Percentiles rank a stretch among this genome's conserved stretches.
phyloP scores from a whole-genome alignment of 2,888 invertebrate species.

The Aradus depressus region DNA sequence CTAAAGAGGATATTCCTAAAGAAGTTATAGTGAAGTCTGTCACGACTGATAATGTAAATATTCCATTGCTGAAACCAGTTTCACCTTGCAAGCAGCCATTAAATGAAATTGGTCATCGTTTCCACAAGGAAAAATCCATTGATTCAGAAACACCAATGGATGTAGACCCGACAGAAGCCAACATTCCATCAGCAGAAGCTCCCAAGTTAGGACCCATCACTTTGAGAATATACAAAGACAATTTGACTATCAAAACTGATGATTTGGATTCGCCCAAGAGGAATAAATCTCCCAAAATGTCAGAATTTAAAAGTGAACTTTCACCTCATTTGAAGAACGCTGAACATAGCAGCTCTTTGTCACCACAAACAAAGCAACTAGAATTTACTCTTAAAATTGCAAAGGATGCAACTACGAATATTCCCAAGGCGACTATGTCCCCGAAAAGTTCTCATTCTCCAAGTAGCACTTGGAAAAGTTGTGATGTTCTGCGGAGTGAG shows the following conservation, averaged over 20 bases:
- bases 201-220: slow-evolving; percentile 22
- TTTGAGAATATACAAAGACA: slow-evolving; percentile 25
- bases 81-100: background rate
- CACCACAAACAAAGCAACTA: slow-evolving; percentile 26
- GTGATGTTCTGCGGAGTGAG: slow-evolving; percentile 3
- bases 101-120: background rate
- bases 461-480: slow-evolving; percentile 6
- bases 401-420: slow-evolving; percentile 28
- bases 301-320: slow-evolving; percentile 20
- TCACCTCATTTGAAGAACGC: slow-evolving; percentile 17
- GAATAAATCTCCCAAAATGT: slow-evolving; percentile 18
- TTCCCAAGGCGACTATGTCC: slow-evolving; percentile 28
- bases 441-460: slow-evolving; percentile 24
- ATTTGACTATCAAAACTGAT: slow-evolving; percentile 21
- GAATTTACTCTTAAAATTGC: slow-evolving; percentile 30
- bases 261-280: slow-evolving; percentile 25
- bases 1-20: background rate
- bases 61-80: slow-evolving; percentile 15
- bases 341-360: slow-evolving; percentile 11
- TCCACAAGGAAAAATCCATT: background rate
- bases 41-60: slow-evolving; percentile 5
- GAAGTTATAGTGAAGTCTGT: background rate
- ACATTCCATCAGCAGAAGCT: too few relatives aligned
- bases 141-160: background rate
- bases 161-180: background rate